These are phyloP conservation scores for Takifugu ocellatus DNA, from an alignment of 2,797 vertebrate species.

Conservation along the genomic window DNA sequence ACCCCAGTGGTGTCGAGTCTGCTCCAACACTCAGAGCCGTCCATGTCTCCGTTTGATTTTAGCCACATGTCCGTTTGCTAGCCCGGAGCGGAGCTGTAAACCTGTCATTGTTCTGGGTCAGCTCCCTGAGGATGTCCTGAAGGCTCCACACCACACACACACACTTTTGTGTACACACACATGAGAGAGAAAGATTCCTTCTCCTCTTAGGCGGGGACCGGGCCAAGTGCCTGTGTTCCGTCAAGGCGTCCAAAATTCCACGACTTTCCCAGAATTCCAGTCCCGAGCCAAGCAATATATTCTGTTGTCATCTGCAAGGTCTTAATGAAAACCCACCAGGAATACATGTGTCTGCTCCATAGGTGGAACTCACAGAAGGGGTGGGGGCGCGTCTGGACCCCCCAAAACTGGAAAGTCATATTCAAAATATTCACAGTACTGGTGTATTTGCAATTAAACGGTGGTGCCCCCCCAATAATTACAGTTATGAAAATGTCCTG, in stretches of 20 bases:
- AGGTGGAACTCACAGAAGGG: no score
- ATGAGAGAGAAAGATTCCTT: slow-evolving; percentile 31
- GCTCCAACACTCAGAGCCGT: slow-evolving; percentile 22
- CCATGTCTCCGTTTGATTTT: slow-evolving; percentile 34
- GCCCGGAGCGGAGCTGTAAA: slow-evolving; percentile 50
- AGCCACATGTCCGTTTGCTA: slow-evolving; percentile 33
- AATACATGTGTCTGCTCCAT: slow-evolving; percentile 38
- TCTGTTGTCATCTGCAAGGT: slow-evolving; percentile 66
- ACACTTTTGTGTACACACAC: slow-evolving; percentile 10
- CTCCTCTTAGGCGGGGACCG: slow-evolving; percentile 24
- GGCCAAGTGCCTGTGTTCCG: slow-evolving; percentile 73
- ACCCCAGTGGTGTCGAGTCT: slow-evolving; percentile 29
- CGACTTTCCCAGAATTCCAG: slow-evolving; percentile 73
- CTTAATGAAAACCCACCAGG: slow-evolving; percentile 68
- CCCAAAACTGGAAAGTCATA: no score
- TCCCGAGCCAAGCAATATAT: slow-evolving; percentile 71
- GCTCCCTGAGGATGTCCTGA: slow-evolving; percentile 55
- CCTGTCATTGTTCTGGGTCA: slow-evolving; percentile 68
- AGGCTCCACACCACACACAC: slow-evolving; percentile 28
- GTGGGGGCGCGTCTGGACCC: no score
- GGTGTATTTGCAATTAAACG: no score
- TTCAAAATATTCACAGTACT: no score
- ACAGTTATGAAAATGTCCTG: no score
- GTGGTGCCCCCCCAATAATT: no score
- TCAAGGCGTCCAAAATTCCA: slow-evolving; percentile 77